Percentiles rank a stretch among this genome's conserved stretches.
Evolutionary conservation across 2,888 invertebrate genomes (phyloP).

Genomic region (Chymomyza procnemis): DNA sequence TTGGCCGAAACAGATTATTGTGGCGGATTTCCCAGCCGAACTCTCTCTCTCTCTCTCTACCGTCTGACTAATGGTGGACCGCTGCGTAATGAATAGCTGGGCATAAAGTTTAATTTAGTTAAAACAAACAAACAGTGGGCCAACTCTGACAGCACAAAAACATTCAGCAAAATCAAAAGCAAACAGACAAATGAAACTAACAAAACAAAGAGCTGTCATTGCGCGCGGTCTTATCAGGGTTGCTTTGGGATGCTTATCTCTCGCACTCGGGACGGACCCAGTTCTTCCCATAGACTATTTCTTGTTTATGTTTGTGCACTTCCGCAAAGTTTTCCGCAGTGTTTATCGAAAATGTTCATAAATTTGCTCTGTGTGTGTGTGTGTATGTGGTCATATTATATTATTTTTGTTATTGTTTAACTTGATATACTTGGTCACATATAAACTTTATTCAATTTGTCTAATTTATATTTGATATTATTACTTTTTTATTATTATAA

Average conservation of each 20-base stretch:
- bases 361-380: no score
- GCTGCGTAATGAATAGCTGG: slow-evolving; percentile 48
- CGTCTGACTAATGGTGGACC: not conserved
- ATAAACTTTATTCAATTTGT: slow-evolving; percentile 40
- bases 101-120: slow-evolving; percentile 64
- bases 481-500: not conserved
- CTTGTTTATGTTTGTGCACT: slow-evolving; percentile 24
- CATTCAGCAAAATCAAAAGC: slow-evolving; percentile 24
- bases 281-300: not conserved
- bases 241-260: not conserved
- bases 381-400: slow-evolving; percentile 45
- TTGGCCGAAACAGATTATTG: not conserved
- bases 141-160: not conserved
- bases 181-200: not conserved
- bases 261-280: not conserved
- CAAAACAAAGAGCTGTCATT: slow-evolving; percentile 7
- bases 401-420: slow-evolving; percentile 60
- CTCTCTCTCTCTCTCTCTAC: no score
- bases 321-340: slow-evolving; percentile 38
- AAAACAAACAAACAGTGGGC: slow-evolving; percentile 1
- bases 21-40: not conserved
- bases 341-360: slow-evolving; percentile 41
- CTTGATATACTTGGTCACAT: slow-evolving; percentile 19
- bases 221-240: not conserved
- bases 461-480: slow-evolving; percentile 27